phyloP scores from a whole-genome alignment of 2,797 vertebrate species.

The Coregonus suidteri region DNA sequence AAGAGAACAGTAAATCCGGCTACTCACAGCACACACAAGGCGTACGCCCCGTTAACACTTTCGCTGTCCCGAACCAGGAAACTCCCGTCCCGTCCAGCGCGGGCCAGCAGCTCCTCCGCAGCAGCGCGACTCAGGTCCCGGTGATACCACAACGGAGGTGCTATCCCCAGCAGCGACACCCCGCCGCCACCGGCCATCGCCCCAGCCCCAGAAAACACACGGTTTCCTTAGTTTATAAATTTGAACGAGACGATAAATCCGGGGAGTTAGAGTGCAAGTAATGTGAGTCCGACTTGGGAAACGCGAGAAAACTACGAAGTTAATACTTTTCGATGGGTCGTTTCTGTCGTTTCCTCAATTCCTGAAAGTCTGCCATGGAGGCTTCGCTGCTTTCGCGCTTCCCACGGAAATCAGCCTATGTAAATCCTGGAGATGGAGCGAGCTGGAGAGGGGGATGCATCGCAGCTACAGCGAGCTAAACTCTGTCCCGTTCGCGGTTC shows the following conservation, averaged over 20 bases:
- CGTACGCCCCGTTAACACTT: slow-evolving; percentile 92
- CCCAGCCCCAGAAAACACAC: slow-evolving; percentile 59
- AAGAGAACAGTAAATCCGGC: not conserved
- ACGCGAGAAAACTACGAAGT: slow-evolving; percentile 3
- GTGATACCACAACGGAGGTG: slow-evolving; percentile 89
- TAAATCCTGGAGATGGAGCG: slow-evolving; percentile 65
- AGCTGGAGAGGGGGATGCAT: slow-evolving; percentile 1
- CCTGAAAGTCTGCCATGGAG: slow-evolving; percentile 65
- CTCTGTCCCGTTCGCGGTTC: not conserved
- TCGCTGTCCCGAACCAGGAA: slow-evolving; percentile 97
- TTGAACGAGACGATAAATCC: slow-evolving; percentile 33
- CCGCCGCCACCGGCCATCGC: slow-evolving; percentile 72
- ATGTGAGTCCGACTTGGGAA: not conserved
- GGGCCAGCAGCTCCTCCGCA: slow-evolving; percentile 90
- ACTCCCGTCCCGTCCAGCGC: slow-evolving; percentile 90
- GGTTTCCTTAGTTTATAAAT: slow-evolving; percentile 38
- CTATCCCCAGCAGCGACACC: slow-evolving; percentile 70
- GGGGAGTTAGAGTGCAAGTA: not conserved
- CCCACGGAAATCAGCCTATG: slow-evolving; percentile 75
- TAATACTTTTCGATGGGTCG: slow-evolving; percentile 14
- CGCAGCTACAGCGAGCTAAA: not conserved
- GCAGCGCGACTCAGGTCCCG: slow-evolving; percentile 93
- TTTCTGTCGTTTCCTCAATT: slow-evolving; percentile 58
- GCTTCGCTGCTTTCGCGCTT: slow-evolving; percentile 44
- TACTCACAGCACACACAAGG: slow-evolving; percentile 92